Percentiles rank a stretch among this genome's conserved stretches.
These are phyloP conservation scores for Marmota flaviventris DNA, from an alignment of 2,113 vertebrate genomes.

Conservation along the genomic window DNA sequence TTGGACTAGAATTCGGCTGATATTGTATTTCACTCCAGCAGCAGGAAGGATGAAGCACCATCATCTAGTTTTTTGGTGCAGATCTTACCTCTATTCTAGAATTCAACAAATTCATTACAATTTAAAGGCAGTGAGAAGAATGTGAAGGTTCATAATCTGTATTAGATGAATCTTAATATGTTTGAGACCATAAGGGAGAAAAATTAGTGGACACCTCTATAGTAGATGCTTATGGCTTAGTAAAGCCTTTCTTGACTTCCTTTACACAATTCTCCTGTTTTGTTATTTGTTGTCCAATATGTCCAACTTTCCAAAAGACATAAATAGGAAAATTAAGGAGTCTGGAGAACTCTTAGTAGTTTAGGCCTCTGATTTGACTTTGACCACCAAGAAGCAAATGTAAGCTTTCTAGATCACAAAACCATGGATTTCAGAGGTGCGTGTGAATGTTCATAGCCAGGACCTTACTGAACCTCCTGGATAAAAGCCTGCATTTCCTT, in stretches of 20 bases:
- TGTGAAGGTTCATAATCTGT: neutral
- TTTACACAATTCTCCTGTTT: conserved; percentile 60
- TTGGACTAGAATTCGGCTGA: neutral
- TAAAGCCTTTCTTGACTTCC: conserved; percentile 55
- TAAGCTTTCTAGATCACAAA: conserved; percentile 44
- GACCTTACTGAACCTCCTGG: neutral
- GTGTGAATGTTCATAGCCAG: neutral
- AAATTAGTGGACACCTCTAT: conserved; percentile 29
- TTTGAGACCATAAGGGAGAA: conserved; percentile 25
- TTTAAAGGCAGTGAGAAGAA: neutral
- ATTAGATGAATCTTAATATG: conserved; percentile 21
- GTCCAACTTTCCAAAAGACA: conserved; percentile 41
- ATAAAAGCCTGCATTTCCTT: neutral
- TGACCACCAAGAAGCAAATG: conserved; percentile 47
- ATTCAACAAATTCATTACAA: neutral
- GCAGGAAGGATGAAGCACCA: neutral
- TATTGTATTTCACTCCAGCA: neutral
- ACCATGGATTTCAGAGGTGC: neutral
- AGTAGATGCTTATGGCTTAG: conserved; percentile 44
- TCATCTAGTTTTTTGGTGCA: conserved; percentile 11
- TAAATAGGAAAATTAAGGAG: conserved; percentile 60
- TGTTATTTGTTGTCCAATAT: conserved; percentile 58
- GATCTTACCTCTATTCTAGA: conserved; percentile 27
- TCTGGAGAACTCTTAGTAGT: conserved; percentile 52
- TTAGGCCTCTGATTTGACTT: conserved; percentile 47